Conservation (phyloP, 2,888 invertebrate species). For the Salticus scenicus region DNA sequence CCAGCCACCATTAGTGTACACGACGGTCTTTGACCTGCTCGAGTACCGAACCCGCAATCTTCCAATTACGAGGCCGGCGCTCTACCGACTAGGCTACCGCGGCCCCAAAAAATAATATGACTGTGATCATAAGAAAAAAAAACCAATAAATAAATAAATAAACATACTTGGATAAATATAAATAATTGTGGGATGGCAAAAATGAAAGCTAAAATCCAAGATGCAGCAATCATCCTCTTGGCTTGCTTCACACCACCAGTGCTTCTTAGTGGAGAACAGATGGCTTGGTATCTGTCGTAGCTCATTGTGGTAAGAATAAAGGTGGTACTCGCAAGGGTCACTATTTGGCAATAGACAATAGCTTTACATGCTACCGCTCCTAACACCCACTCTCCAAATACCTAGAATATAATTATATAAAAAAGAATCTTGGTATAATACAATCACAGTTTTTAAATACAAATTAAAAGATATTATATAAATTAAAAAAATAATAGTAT, state of each 20-base stretch:
- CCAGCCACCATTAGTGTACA: too few relatives aligned
- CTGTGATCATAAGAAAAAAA: too few relatives aligned
- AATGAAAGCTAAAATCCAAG: constrained; percentile 76
- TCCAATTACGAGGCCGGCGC: too few relatives aligned
- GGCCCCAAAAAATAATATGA: too few relatives aligned
- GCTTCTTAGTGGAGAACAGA: constrained; percentile 76
- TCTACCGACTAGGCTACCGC: too few relatives aligned
- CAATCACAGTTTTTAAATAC: too few relatives aligned
- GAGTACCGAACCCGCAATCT: too few relatives aligned
- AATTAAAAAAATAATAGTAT: too few relatives aligned
- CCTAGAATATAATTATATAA: constrained; percentile 66
- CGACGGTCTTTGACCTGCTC: too few relatives aligned
- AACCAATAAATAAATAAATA: too few relatives aligned
- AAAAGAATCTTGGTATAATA: not conserved
- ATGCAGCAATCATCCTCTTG: constrained; percentile 75
- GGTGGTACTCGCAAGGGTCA: constrained; percentile 77
- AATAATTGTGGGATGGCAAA: constrained; percentile 77
- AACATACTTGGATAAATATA: constrained; percentile 75
- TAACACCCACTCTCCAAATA: constrained; percentile 77
- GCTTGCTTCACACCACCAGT: constrained; percentile 74
- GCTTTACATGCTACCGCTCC: constrained; percentile 76
- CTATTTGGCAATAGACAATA: constrained; percentile 76
- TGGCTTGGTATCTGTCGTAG: constrained; percentile 76
- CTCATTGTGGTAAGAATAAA: constrained; percentile 77
- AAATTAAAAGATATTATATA: not conserved